Evolutionary conservation across 2,113 vertebrate genomes (phyloP), one percentile per base, ranked within the genome.

Genomic region (Orientallactaga bullata): DNA sequence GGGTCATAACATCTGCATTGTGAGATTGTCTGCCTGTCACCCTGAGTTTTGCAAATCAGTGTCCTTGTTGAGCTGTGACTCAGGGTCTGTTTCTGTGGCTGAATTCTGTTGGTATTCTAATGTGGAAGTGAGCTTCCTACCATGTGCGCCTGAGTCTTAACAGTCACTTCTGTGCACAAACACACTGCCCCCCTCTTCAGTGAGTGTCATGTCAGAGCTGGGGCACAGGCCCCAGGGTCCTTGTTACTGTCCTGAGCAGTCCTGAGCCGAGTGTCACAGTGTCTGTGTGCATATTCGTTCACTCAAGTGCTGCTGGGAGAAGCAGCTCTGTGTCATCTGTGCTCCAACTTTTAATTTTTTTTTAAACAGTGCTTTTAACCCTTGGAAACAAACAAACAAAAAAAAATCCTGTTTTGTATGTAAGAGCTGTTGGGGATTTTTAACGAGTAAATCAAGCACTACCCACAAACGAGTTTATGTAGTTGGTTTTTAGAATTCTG

Each of bases 371-470:
- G 96, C 96, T 96, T 97, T 96, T 92, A 74, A 85, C 83, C 74
- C 79, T 88, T 83, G 68, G 4, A 61, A 96, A 95, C 88, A 72
- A 87, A 96, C 92, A 74, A 79, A n/a, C 89, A n/a, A n/a, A n/a
- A n/a, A n/a, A n/a, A n/a, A n/a, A 94, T 82, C 69, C 96, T 97
- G 95, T 97, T 98, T 96, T 98, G 96, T 98, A 96, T 86, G 95
- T 97, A 96, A 96, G 96, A 96, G 94, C 88, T 61, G 71, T 63
- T 30, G 11, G 35, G 51, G 35, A 73, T 95, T 96, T 96, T 97
- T 96, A 97, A 94, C 95, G 86, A 98, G 97, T 98, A 97, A 98
- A 98, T 18, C 93, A 74, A 92, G 84, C 96, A 79, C 94, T 89
- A 94, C 76, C 88, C 47, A 0, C 2, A 93, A 85, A 85, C 26